These are phyloP conservation scores for Origma solitaria DNA, from an alignment of 2,113 vertebrate genomes.

Conservation along the genomic window DNA sequence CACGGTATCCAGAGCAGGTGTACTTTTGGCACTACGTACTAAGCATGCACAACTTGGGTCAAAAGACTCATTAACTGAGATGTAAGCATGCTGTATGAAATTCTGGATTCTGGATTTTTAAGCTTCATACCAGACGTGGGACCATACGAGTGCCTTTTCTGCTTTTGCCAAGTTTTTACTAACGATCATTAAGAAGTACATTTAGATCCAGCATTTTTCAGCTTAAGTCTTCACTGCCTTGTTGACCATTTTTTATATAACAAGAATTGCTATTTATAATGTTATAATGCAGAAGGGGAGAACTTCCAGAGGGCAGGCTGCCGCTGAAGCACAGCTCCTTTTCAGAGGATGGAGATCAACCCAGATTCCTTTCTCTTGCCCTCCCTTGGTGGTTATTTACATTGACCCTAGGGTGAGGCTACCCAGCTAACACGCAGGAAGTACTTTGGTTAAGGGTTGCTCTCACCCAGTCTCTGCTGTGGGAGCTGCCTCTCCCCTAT, in stretches of 20 bases:
- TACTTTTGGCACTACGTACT: neutral
- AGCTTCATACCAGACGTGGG: neutral
- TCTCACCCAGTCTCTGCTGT: neutral
- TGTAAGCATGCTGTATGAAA: neutral
- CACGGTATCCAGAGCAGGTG: fast-evolving
- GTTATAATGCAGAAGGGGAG: neutral
- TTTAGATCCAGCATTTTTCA: neutral
- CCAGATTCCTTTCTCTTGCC: neutral
- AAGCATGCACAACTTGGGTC: neutral
- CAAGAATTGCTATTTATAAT: neutral
- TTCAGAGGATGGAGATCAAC: neutral
- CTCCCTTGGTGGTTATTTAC: neutral
- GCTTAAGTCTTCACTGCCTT: neutral
- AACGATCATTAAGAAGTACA: neutral
- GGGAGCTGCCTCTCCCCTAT: neutral
- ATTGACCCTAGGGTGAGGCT: neutral
- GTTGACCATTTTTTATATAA: neutral
- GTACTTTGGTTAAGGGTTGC: neutral
- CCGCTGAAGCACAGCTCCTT: neutral
- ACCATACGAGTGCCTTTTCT: neutral
- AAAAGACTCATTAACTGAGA: neutral
- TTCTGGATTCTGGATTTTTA: neutral
- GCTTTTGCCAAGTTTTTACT: neutral
- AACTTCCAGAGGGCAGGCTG: neutral
- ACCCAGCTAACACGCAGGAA: neutral